phyloP scores from a whole-genome alignment of 2,797 vertebrate genomes.

The Clarias platycephalus region DNA sequence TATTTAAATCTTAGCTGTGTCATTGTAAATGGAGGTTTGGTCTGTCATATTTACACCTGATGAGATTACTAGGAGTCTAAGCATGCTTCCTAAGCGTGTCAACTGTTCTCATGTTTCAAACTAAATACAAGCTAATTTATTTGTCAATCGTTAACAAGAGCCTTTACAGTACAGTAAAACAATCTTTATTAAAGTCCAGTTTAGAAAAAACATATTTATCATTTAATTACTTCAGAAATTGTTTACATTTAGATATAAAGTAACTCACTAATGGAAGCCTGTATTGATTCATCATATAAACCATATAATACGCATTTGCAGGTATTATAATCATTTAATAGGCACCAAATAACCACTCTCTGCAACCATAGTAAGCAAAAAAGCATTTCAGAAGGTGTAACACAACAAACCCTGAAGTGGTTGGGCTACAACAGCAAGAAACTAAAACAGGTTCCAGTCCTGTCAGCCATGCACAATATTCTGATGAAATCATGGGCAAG shows the following conservation, averaged over 20 bases:
- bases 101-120: neutral
- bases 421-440: too few relatives aligned
- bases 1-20: neutral
- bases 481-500: too few relatives aligned
- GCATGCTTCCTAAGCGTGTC: neutral
- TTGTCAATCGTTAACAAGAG: neutral
- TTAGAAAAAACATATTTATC: neutral
- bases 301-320: neutral
- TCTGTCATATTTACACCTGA: neutral
- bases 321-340: too few relatives aligned
- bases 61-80: neutral
- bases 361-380: too few relatives aligned
- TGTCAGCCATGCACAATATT: too few relatives aligned
- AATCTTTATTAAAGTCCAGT: neutral
- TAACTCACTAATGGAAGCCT: neutral
- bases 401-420: too few relatives aligned
- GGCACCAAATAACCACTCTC: too few relatives aligned
- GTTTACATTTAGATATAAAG: neutral
- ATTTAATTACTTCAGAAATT: neutral
- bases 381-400: too few relatives aligned
- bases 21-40: neutral
- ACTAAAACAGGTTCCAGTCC: too few relatives aligned
- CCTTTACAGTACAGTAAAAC: neutral
- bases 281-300: neutral
- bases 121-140: neutral